Evolutionary conservation across 1,140 invertebrate genomes (phyloP).

Genomic region (Saxidomus purpurata): DNA sequence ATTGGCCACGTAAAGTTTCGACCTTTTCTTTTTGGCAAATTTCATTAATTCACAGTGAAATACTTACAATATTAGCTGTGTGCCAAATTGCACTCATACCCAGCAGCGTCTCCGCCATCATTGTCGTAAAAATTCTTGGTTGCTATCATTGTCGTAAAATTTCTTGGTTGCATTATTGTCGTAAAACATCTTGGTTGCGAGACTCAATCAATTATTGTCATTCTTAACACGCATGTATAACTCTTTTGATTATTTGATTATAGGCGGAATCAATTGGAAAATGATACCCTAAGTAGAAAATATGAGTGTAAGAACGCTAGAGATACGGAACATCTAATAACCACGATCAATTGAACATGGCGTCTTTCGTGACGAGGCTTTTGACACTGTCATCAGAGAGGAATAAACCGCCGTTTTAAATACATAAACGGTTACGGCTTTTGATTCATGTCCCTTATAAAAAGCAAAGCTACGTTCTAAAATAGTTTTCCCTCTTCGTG

Average conservation of each 20-base stretch:
- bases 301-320: conserved; percentile 40
- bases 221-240: conserved; percentile 61
- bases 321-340: background rate
- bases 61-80: background rate
- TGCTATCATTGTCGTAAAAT: background rate
- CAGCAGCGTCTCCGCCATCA: background rate
- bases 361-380: conserved; percentile 1
- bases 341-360: conserved; percentile 36
- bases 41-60: background rate
- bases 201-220: conserved; percentile 57
- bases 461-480: too few species aligned
- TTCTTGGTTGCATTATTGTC: background rate
- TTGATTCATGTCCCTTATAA: too few species aligned
- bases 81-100: background rate
- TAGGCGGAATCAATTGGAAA: conserved; percentile 66
- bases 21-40: background rate
- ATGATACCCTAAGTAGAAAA: conserved; percentile 64
- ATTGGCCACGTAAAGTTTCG: background rate
- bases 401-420: too few species aligned
- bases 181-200: conserved; percentile 27
- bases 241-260: conserved; percentile 62
- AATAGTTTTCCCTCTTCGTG: too few species aligned
- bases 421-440: too few species aligned
- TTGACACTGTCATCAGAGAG: conserved; percentile 20
- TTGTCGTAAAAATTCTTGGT: background rate